Evolutionary conservation across 2,797 vertebrate species (phyloP).

Genomic region (Parauchenoglanis ngamensis): DNA sequence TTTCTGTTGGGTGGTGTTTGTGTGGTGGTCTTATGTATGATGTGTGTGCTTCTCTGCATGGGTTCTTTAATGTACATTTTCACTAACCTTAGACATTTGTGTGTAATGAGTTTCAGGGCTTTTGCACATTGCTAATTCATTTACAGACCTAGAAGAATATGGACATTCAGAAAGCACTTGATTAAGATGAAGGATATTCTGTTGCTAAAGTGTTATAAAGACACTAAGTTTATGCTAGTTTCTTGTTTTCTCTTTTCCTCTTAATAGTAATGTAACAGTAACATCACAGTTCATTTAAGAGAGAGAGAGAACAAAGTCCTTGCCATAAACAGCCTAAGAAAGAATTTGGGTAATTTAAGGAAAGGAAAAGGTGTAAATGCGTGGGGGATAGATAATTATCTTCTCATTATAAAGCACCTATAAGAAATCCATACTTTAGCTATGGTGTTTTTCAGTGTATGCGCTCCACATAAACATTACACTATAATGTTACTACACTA

Average conservation of each 20-base stretch:
- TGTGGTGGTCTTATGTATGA: conserved; percentile 20
- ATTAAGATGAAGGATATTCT: neutral
- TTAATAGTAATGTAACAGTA: neutral
- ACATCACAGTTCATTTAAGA: neutral
- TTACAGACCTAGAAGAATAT: neutral
- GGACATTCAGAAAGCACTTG: neutral
- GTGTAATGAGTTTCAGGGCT: neutral
- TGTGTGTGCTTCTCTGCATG: conserved; percentile 29
- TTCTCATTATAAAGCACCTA: neutral
- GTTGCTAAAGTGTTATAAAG: neutral
- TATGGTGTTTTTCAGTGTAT: neutral
- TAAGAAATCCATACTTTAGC: neutral
- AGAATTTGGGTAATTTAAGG: neutral
- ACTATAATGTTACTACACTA: neutral
- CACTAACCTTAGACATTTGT: conserved; percentile 2
- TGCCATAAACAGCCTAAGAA: neutral
- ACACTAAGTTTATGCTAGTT: neutral
- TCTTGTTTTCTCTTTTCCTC: neutral
- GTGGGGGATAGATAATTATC: neutral
- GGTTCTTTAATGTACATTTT: conserved; percentile 19
- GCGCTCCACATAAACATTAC: neutral
- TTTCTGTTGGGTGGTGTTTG: conserved; percentile 9
- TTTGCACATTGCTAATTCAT: neutral
- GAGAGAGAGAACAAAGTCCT: neutral
- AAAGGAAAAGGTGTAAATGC: neutral